Evolutionary conservation across 2,113 vertebrate genomes (phyloP), one percentile per base, ranked within the genome.

Genomic region (Oxyura jamaicensis): DNA sequence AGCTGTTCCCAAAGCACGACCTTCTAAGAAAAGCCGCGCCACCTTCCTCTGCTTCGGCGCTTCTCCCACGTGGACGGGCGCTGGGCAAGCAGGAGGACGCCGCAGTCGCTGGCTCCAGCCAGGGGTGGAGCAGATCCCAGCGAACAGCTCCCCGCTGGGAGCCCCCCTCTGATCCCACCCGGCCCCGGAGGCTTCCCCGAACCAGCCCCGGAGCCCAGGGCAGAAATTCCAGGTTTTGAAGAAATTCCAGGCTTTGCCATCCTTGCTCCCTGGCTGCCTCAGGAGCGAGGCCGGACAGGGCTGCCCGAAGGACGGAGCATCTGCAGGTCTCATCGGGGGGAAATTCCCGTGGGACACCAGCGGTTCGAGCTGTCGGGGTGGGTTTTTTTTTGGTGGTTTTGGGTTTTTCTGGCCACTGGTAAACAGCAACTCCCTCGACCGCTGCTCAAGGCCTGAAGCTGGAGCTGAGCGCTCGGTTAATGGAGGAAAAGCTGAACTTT

Each of bases 401-500:
- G 20, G 20, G 25, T 52, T 41, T 42, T 67, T 68, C 22, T 56
- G n/a, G 78, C 66, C 3, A 2, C 13, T 15, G 22, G 36, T 53
- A 25, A 81, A 75, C 29, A 63, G 41, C 58, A 58, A 39, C 22
- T 86, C 68, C 39, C 23, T 44, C 42, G 46, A 66, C 4, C 22
- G 1, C 4, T 0, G 72, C 52, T 83, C 78, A 26, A 31, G 68
- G 78, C 36, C 68, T 41, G 42, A 65, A 28, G 22, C 36, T 19
- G 5, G 10, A 75, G 46, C 82, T n/a, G 41, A 58, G 52, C 59
- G 33, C 9, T 15, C 78, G 6, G 12, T 1, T 48, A 67, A 41
- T 28, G 44, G 66, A 60, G 85, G 91, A 94, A 95, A 31, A 93
- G 53, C 35, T 95, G 91, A 97, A 97, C 96, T 96, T 93, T 95